Conservation (phyloP, 64 coral and sea anemone genomes). For the Stylophora pistillata region DNA sequence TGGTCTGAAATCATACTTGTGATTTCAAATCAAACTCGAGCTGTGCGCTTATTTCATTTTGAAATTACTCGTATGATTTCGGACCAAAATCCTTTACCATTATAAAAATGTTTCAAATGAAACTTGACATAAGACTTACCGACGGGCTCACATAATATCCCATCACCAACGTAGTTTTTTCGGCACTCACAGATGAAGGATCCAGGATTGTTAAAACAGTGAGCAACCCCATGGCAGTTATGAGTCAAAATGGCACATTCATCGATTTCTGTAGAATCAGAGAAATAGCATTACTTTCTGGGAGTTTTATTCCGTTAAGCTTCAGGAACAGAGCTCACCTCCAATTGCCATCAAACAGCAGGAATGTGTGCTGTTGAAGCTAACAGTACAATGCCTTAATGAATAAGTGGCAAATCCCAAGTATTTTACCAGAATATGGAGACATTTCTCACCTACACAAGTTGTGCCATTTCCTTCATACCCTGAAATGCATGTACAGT, state of each 20-base stretch:
- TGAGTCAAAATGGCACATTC: neutral
- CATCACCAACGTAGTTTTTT: neutral
- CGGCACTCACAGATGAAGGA: neutral
- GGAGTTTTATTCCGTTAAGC: neutral
- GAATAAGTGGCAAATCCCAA: no score
- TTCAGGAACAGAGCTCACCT: no score
- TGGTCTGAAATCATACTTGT: no score
- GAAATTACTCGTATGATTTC: no score
- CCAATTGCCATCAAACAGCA: no score
- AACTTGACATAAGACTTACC: neutral
- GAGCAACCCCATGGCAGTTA: constrained; percentile 29
- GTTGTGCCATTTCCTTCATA: constrained; percentile 18
- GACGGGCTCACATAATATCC: neutral
- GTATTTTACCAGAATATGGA: no score
- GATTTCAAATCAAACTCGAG: no score
- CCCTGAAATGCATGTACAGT: constrained; percentile 24
- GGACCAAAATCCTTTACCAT: neutral
- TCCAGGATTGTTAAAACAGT: constrained; percentile 15
- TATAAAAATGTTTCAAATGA: neutral
- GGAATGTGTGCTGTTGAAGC: no score
- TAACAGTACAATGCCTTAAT: no score
- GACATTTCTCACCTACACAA: constrained; percentile 20
- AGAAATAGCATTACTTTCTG: neutral
- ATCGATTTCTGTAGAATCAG: neutral
- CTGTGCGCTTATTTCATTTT: no score